Base-by-base conservation (phyloP, 2,113 vertebrate genomes). In the Centrocercus urophasianus region DNA sequence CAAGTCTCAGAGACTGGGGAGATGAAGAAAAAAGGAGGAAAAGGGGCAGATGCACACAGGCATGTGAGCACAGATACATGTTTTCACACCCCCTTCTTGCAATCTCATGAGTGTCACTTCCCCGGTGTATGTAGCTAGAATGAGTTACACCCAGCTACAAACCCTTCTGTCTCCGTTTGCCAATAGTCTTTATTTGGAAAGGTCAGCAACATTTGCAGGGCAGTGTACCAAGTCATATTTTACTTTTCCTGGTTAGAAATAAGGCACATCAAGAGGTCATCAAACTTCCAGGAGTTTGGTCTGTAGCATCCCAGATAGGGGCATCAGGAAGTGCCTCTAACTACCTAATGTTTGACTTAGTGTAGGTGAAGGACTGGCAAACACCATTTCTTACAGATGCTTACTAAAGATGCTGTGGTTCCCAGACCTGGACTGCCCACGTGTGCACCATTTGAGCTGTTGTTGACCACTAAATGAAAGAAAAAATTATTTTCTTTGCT, bases 291-390 rank as follows among this genome's bases (percentile, higher is more conserved):
- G 60, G 59, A 10, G 7, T 25, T 60, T 73, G 16, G 8, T 61
- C 73, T 48, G 17, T 21, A 45, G 6, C 1, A 8, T 30, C 38
- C n/a, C 38, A 42, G 30, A 30, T 54, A 40, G 1, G 43, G 5
- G 11, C 54, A 28, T n/a, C 0, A 0, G 76, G 60, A 81, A 92
- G 71, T 32, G 38, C 20, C 30, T 77, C 74, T 63, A 40, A 86
- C 40, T 50, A 40, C 20, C 0, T n/a, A 4, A 25, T 45, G 3
- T 0, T 0, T 48, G 54, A 13, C 2, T 42, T 1, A 19, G 6
- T 15, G 54, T 15, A 43, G 61, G 20, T 28, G 45, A 56, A 48
- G 45, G 54, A 7, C 22, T 6, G 5, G 6, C 28, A 22, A 70
- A 17, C 40, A 30, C 8, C 17, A n/a, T 27, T 11, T 43, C 36